Base-by-base conservation (phyloP, 2,888 invertebrate genomes). In the Fissipunctia ypsillon region DNA sequence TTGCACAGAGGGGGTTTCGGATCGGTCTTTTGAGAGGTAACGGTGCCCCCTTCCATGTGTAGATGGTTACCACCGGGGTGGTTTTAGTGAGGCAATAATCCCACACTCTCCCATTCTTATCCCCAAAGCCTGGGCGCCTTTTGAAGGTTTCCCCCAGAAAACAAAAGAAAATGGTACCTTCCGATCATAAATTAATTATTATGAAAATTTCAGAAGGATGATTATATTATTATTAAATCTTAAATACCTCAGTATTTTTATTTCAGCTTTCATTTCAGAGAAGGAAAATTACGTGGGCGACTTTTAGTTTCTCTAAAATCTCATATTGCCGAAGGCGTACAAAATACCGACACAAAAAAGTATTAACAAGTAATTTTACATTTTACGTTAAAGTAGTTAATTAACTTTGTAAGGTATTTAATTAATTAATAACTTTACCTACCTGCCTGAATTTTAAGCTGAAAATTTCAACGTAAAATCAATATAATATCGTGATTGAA, bases 401-500 rank as follows among this genome's bases (percentile, higher is more conserved):
- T 80, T 71, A 63, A 68, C 59, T 65, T 81, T 56, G 67, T 64
- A 43, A 69, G 66, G 69, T 66, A 64, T 81, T 76, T 10, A 38
- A 71, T 76, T 81, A 81, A 75, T 75, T 71, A 68, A 56, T 52
- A 71, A 70, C 67, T 80, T 69, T 54, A 63, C 56, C 50, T 22
- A 57, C 5, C 38, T 25, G 22, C 14, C 56, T n/a, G n/a, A 56
- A 71, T 76, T 81, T 68, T 14, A 31, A 56, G 38, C n/a, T 31
- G 6, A 75, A 41, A n/a, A 28, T 65, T 50, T 68, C 2, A 61
- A 50, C 16, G 25, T 38, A 54, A 69, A 76, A 56, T 69, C 43
- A 67, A 76, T 50, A 19, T 59, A 52, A 57, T 80, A 41, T 69
- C 6, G 5, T 64, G 52, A 64, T 64, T 69, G 68, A 64, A 80